Conservation (phyloP, 2,888 invertebrate species). For the Platycnemis pennipes region DNA sequence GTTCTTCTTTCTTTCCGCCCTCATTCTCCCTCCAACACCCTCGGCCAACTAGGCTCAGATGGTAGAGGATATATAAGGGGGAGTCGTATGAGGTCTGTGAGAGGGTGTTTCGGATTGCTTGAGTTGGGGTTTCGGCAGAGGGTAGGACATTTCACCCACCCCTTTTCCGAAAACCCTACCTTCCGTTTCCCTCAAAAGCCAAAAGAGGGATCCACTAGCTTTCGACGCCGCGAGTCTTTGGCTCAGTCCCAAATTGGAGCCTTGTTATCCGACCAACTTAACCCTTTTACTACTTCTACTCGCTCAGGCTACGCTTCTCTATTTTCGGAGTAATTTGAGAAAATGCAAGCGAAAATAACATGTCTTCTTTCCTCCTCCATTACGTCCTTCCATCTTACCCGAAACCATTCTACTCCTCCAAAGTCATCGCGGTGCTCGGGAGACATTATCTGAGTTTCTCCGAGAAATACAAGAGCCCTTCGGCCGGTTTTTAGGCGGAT, state of each 20-base stretch:
- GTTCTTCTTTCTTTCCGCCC: no score
- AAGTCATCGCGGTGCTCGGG: neutral
- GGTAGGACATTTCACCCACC: neutral
- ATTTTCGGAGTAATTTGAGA: neutral
- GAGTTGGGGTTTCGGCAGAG: neutral
- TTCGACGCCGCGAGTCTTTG: constrained; percentile 24
- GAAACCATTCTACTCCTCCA: neutral
- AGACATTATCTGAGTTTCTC: neutral
- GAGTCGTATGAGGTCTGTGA: neutral
- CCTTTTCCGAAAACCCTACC: neutral
- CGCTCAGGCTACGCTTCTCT: neutral
- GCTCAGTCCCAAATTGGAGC: constrained; percentile 26
- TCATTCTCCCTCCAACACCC: neutral
- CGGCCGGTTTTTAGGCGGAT: neutral
- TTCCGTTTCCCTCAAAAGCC: neutral
- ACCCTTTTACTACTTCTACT: constrained; percentile 8
- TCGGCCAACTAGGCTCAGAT: neutral
- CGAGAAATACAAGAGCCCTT: neutral
- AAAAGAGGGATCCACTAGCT: neutral
- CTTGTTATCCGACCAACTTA: constrained; percentile 26
- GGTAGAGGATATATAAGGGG: neutral
- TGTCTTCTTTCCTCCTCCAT: neutral
- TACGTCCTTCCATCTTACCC: neutral
- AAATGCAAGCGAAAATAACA: neutral
- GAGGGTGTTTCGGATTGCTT: neutral